A percentile compares a stretch with the other conserved stretches of the same genome.
phyloP scores from a whole-genome alignment of 2,797 vertebrate species.

The Spea hammondii region DNA sequence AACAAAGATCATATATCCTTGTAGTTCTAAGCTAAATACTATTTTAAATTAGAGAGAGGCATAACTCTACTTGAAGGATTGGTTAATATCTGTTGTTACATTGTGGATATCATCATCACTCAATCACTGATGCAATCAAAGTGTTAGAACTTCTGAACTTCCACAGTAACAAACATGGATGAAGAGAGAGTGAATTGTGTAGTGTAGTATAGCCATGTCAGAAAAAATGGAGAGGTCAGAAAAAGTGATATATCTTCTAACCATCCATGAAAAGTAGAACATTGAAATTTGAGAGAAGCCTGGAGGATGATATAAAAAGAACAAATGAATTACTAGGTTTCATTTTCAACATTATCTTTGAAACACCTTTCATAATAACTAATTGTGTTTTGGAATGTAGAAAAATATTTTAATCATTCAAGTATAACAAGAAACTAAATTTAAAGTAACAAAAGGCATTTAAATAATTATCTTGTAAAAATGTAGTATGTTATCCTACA shows the following conservation, averaged over 20 bases:
- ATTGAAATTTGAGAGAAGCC: background rate
- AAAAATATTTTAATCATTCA: too few relatives aligned
- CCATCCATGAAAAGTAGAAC: background rate
- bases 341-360: too few relatives aligned
- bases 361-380: too few relatives aligned
- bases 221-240: background rate
- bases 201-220: conserved; percentile 2
- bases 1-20: too few relatives aligned
- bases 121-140: background rate
- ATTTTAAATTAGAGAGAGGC: too few relatives aligned
- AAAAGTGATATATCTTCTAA: background rate
- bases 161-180: background rate
- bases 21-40: too few relatives aligned
- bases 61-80: background rate
- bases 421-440: too few relatives aligned
- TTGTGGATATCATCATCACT: background rate
- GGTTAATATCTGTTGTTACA: background rate
- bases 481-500: too few relatives aligned
- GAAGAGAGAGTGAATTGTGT: background rate
- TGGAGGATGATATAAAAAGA: background rate
- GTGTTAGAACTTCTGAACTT: background rate
- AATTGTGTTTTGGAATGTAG: too few relatives aligned
- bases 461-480: too few relatives aligned
- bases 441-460: too few relatives aligned
- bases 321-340: too few relatives aligned